A percentile compares a stretch with the other conserved stretches of the same genome.
Evolutionary conservation across 2,888 invertebrate species (phyloP).

Genomic region (Busseola fusca): DNA sequence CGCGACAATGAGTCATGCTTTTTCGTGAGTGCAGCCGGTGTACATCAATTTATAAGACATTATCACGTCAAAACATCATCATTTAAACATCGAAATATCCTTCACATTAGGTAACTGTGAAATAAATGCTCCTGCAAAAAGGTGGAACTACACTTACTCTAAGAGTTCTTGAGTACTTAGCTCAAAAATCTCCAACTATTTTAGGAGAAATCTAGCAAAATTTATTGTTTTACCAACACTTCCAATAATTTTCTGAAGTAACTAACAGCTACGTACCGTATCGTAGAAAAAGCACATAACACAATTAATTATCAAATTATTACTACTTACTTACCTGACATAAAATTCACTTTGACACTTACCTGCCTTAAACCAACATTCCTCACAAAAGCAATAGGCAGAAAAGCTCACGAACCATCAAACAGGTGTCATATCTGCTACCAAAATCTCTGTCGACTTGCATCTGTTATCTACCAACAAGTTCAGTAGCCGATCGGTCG

Average conservation of each 20-base stretch:
- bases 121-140: neutral
- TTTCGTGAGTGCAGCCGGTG: too few species aligned
- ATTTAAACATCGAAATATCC: neutral
- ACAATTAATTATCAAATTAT: neutral
- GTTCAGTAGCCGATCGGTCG: constrained; percentile 88
- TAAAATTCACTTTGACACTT: neutral
- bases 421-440: constrained; percentile 47
- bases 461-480: constrained; percentile 86
- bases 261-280: neutral
- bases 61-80: too few species aligned
- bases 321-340: too few species aligned
- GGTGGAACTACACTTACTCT: too few species aligned
- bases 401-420: constrained; percentile 32
- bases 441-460: constrained; percentile 74
- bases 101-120: neutral
- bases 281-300: neutral
- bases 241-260: neutral
- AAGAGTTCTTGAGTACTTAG: too few species aligned
- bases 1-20: too few species aligned
- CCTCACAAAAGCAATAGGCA: constrained; percentile 58
- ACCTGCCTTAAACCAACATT: neutral
- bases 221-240: too few species aligned
- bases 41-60: too few species aligned
- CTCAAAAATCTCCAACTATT: neutral
- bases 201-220: neutral